Evolutionary conservation across 2,797 vertebrate species (phyloP), one percentile per base, ranked within the genome.

Genomic region (Danio tinwini): DNA sequence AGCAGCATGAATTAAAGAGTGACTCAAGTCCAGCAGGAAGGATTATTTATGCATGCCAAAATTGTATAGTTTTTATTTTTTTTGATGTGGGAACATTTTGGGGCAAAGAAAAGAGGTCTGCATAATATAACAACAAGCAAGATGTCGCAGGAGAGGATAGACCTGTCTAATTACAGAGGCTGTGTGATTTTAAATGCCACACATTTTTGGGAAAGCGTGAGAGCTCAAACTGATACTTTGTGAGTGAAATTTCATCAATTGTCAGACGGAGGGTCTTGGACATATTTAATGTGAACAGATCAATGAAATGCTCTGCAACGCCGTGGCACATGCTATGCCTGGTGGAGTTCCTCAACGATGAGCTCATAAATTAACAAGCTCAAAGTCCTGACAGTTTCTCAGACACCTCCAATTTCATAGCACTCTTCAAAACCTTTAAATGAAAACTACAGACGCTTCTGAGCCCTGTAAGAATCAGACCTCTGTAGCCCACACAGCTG

Each of bases 11-110:
- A 85, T 85, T 82, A 81, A 74, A 78, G 69, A 82, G 37, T 13
- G 68, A 71, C 40, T 21, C 63, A 50, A 53, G 81, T 83, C 79
- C 70, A 80, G 80, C 21, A 78, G 52, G 72, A 62, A 64, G 39
- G 70, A 81, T 76, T 78, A 83, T 83, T 82, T 74, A 86, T 67
- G 68, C 74, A 85, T 67, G 62, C 74, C 77, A 72, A 49, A n/a
- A n/a, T 47, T 10, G 59, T 78, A n/a, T n/a, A n/a, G n/a, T 29
- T n/a, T n/a, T n/a, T n/a, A n/a, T n/a, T n/a, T 61, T 70, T 67
- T 81, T 74, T 78, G 71, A 71, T 81, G 67, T 74, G 68, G 58
- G 73, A 29, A 50, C 21, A 74, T 53, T 61, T 49, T 50, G 56
- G 29, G 56, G 37, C 21, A 42, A 29, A 85, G 69, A 85, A 82